Percentiles rank a stretch among this genome's conserved stretches.
phyloP scores from a whole-genome alignment of 2,113 vertebrate species.

The Regulus satrapa region DNA sequence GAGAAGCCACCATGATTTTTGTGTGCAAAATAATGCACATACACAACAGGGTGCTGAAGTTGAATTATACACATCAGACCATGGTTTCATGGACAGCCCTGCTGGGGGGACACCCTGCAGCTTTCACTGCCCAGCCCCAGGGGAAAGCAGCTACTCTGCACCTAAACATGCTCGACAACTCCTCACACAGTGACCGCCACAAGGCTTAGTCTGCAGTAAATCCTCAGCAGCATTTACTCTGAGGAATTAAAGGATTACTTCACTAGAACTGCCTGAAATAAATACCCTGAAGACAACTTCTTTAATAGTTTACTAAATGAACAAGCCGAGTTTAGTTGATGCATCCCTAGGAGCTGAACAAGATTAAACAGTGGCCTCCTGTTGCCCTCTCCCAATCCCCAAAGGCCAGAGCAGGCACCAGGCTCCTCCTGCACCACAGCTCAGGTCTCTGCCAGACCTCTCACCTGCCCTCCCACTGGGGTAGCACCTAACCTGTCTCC shows the following conservation, averaged over 20 bases:
- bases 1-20: background rate
- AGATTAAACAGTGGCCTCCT: background rate
- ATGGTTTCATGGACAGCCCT: background rate
- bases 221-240: background rate
- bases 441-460: background rate
- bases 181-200: background rate
- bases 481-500: background rate
- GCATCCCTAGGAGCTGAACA: background rate
- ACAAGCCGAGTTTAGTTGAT: background rate
- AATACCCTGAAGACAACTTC: background rate
- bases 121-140: background rate
- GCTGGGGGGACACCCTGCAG: background rate
- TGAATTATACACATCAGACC: background rate
- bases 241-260: constrained; percentile 43
- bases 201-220: background rate
- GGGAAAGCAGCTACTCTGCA: background rate
- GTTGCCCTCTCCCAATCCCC: background rate
- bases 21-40: background rate
- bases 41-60: background rate
- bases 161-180: background rate
- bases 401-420: background rate
- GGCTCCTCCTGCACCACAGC: too few species aligned
- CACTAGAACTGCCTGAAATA: background rate
- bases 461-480: background rate
- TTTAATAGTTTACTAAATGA: background rate